Percentiles rank a stretch among this genome's conserved stretches.
These are phyloP conservation scores for Zingel zingel DNA, from an alignment of 2,113 vertebrate genomes.

Conservation along the genomic window DNA sequence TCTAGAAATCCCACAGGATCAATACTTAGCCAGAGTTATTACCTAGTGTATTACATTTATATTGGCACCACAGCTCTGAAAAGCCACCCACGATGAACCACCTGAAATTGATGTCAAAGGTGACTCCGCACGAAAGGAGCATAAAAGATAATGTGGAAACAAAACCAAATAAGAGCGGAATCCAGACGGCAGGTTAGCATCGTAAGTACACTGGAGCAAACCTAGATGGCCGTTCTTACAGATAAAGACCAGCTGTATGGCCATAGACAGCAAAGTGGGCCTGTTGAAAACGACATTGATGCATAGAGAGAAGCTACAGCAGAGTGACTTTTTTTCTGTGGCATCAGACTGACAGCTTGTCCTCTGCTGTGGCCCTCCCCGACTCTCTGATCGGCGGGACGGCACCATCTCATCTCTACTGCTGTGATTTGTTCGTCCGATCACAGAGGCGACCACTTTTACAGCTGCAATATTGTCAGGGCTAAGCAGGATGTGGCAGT, in stretches of 20 bases:
- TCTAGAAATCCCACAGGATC: conserved; percentile 69
- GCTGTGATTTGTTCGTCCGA: conserved; percentile 82
- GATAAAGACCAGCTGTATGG: conserved; percentile 41
- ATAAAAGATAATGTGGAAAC: conserved; percentile 62
- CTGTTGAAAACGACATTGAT: conserved; percentile 49
- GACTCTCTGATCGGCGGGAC: conserved; percentile 45
- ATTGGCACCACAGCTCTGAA: conserved; percentile 55
- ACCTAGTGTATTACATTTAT: conserved; percentile 68
- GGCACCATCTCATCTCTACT: conserved; percentile 60
- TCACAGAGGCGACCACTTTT: conserved; percentile 79
- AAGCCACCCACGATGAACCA: conserved; percentile 46
- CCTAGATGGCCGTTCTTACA: conserved; percentile 15
- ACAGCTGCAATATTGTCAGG: conserved; percentile 76
- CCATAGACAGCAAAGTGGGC: conserved; percentile 10
- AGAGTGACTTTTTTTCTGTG: conserved; percentile 29
- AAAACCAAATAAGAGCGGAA: conserved; percentile 54
- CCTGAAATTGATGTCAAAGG: conserved; percentile 77
- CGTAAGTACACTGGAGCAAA: conserved; percentile 7
- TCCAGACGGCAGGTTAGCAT: conserved; percentile 33
- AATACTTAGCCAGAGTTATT: conserved; percentile 71
- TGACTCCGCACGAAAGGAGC: conserved; percentile 52
- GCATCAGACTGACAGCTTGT: conserved; percentile 73
- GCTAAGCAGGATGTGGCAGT: conserved; percentile 78
- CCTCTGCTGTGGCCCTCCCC: conserved; percentile 58
- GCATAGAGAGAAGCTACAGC: conserved; percentile 43